A percentile compares a stretch with the other conserved stretches of the same genome.
Evolutionary conservation across 1,140 invertebrate species (phyloP).

Genomic region (Dreissena rostriformis): DNA sequence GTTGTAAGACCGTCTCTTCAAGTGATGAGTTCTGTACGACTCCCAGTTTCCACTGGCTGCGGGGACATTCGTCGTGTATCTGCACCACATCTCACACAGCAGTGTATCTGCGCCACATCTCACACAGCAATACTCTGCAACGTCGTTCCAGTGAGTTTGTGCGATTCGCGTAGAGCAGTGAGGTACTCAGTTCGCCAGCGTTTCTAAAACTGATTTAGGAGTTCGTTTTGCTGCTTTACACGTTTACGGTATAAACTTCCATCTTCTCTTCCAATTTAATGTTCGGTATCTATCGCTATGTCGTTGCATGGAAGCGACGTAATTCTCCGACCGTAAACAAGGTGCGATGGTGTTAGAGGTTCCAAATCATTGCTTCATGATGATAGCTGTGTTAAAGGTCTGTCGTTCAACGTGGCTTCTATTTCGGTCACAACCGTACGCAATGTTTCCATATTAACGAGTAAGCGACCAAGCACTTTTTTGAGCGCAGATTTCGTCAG

Average conservation of each 20-base stretch:
- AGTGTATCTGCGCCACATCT: too few species aligned
- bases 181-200: constrained; percentile 14
- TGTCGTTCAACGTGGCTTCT: constrained; percentile 30
- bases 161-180: background rate
- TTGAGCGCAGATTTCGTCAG: constrained; percentile 17
- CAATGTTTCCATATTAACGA: constrained; percentile 15
- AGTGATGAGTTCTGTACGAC: constrained; percentile 13
- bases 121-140: constrained; percentile 18
- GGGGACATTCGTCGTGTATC: constrained; percentile 17
- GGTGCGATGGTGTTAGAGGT: constrained; percentile 26
- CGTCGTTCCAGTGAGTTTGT: constrained; percentile 1
- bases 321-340: constrained; percentile 16
- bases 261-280: too few species aligned
- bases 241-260: too few species aligned
- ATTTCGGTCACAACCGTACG: constrained; percentile 29
- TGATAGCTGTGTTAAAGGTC: constrained; percentile 23
- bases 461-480: constrained; percentile 17
- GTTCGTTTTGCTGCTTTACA: too few species aligned
- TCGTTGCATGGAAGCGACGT: constrained; percentile 1
- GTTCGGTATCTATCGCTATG: background rate
- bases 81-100: constrained; percentile 33
- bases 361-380: background rate
- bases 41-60: constrained; percentile 21
- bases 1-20: constrained; percentile 7
- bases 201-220: background rate